These are phyloP conservation scores for Urocynchramus pylzowi DNA, from an alignment of 2,113 vertebrate species.

Conservation along the genomic window DNA sequence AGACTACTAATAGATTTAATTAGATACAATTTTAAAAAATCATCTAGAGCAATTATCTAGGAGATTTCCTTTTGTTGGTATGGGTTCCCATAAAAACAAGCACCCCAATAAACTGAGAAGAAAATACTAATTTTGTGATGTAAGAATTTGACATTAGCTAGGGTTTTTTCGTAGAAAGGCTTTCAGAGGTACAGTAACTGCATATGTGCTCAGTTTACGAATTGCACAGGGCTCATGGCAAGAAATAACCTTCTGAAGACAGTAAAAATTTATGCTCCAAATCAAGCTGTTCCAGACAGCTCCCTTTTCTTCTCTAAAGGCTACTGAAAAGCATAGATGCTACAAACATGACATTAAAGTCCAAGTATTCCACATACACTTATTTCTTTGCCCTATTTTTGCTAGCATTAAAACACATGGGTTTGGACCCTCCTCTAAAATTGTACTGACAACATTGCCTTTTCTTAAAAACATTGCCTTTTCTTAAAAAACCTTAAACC, in stretches of 20 bases:
- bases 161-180: not conserved
- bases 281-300: not conserved
- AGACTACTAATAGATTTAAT: too few relatives aligned
- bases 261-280: not conserved
- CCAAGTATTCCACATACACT: not conserved
- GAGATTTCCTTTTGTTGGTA: not conserved
- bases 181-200: not conserved
- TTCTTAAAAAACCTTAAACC: not conserved
- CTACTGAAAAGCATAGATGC: not conserved
- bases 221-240: not conserved
- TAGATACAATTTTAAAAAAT: too few relatives aligned
- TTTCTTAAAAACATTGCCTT: fast-evolving
- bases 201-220: not conserved
- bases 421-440: not conserved
- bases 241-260: not conserved
- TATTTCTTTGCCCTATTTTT: not conserved
- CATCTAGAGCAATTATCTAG: not conserved
- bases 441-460: not conserved
- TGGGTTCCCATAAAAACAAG: not conserved
- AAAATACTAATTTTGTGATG: not conserved
- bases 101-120: not conserved
- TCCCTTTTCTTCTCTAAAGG: not conserved
- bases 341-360: not conserved
- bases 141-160: not conserved
- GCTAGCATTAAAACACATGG: not conserved